These are phyloP conservation scores for Andrena minutula DNA, from an alignment of 2,888 invertebrate genomes.

Conservation along the genomic window DNA sequence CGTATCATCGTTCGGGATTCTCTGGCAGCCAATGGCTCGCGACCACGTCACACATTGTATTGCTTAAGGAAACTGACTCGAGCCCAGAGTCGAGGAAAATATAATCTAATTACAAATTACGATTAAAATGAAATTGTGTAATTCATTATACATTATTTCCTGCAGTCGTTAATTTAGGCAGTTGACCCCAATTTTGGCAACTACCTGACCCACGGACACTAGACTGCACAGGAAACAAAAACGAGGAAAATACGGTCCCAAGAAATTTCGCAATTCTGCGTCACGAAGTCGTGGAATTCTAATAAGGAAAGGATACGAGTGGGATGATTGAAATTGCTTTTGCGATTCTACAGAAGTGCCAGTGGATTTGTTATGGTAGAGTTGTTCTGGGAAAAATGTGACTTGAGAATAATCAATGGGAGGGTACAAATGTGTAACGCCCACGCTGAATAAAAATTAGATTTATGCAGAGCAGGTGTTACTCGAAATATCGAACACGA, in stretches of 20 bases:
- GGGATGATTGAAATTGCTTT: neutral
- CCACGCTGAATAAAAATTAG: neutral
- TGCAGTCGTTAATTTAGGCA: neutral
- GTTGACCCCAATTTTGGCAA: too few species aligned
- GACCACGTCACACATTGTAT: conserved; percentile 19
- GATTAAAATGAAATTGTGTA: too few species aligned
- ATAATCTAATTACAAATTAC: too few species aligned
- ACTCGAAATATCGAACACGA: conserved; percentile 3
- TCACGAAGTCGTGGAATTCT: neutral
- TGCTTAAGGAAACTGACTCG: neutral
- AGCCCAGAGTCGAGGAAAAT: too few species aligned
- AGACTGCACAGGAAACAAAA: neutral
- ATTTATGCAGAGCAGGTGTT: neutral
- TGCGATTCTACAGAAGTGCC: neutral
- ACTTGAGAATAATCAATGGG: too few species aligned
- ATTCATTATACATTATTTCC: neutral
- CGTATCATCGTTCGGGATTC: conserved; percentile 18
- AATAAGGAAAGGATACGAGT: neutral
- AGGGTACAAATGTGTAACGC: too few species aligned
- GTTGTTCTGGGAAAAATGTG: too few species aligned
- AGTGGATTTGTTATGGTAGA: neutral
- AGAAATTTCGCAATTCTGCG: neutral
- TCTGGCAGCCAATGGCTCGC: conserved; percentile 27
- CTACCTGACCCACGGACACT: too few species aligned
- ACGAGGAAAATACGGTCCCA: neutral